Evolutionary conservation across 2,797 vertebrate genomes (phyloP).

Genomic region (Cyprinodon diabolis): DNA sequence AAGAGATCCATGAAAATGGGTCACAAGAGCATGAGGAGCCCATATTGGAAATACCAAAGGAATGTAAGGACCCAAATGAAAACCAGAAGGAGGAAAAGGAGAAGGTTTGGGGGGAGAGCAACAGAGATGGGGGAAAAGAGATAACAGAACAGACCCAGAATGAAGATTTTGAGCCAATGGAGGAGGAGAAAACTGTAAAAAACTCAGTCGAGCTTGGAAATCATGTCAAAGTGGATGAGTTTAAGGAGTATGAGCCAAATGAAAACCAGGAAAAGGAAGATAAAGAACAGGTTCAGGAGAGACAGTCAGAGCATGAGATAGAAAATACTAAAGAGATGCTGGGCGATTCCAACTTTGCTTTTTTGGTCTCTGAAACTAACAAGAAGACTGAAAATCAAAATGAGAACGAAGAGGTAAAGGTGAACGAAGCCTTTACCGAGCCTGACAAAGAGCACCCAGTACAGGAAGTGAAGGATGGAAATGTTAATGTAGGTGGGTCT

Average conservation of each 20-base stretch:
- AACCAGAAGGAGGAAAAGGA: not conserved
- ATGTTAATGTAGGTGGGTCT: not conserved
- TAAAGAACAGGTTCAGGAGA: slow-evolving; percentile 3
- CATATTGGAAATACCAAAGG: not conserved
- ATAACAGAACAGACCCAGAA: not conserved
- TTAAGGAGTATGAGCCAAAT: not conserved
- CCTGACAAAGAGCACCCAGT: not conserved
- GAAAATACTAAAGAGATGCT: slow-evolving; percentile 1
- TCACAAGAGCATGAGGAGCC: not conserved
- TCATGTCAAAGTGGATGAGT: not conserved
- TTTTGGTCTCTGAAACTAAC: not conserved
- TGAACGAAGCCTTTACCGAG: not conserved
- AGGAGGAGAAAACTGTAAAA: not conserved
- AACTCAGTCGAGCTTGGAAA: not conserved
- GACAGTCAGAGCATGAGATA: not conserved
- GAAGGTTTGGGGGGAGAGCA: not conserved
- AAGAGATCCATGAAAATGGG: not conserved
- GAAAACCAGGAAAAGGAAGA: not conserved
- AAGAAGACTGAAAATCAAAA: slow-evolving; percentile 9
- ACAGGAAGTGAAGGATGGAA: not conserved
- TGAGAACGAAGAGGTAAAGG: not conserved
- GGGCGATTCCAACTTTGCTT: not conserved
- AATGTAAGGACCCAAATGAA: not conserved
- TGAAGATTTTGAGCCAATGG: not conserved
- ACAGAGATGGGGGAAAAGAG: not conserved